Evolutionary conservation across 2,797 vertebrate species (phyloP).

Genomic region (Anguilla marmorata): DNA sequence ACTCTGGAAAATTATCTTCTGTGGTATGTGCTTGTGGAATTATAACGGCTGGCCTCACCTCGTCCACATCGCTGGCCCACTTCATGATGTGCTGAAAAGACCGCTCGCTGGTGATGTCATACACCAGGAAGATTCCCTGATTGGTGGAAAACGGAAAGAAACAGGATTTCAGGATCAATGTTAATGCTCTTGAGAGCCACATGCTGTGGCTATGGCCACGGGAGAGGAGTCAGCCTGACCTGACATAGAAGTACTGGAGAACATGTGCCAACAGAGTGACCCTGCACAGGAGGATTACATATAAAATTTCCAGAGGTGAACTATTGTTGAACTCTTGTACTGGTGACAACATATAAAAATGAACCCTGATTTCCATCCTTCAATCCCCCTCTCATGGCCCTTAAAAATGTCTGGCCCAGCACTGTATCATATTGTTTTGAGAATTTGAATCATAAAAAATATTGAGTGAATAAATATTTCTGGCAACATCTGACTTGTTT

Average conservation of each 20-base stretch:
- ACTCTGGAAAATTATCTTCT: background rate
- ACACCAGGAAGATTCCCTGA: conserved; percentile 86
- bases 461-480: conserved; percentile 3
- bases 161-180: background rate
- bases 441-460: background rate
- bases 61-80: conserved; percentile 92
- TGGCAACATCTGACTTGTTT: background rate
- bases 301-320: background rate
- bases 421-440: background rate
- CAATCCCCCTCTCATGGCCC: background rate
- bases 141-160: background rate
- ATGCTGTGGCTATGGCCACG: background rate
- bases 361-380: background rate
- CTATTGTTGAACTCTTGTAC: background rate
- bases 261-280: background rate
- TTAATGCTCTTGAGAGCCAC: background rate
- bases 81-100: conserved; percentile 93
- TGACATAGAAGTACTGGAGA: background rate
- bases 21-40: background rate
- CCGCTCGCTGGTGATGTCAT: conserved; percentile 84
- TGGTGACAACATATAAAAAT: background rate
- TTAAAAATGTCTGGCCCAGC: background rate
- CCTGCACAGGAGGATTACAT: background rate
- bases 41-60: conserved; percentile 68
- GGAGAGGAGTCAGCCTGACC: background rate